Percentiles rank a stretch among this genome's conserved stretches.
Conservation (phyloP, 2,113 vertebrate species). For the Phoxinus phoxinus region DNA sequence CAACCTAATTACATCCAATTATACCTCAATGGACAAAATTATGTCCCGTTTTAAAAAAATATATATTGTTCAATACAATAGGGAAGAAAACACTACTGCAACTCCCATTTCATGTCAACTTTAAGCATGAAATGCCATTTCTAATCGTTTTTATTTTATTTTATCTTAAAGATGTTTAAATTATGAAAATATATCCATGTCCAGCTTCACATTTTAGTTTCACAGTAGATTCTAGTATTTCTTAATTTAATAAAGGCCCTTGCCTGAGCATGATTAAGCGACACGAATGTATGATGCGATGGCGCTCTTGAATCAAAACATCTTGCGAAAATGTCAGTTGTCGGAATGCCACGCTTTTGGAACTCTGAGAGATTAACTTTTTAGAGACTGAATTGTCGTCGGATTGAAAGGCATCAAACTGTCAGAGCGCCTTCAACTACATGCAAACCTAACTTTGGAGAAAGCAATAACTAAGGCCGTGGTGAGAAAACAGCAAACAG, state of each 20-base stretch:
- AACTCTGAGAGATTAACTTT: too few relatives aligned
- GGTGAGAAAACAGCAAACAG: too few relatives aligned
- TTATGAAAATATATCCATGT: neutral
- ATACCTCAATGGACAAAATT: too few relatives aligned
- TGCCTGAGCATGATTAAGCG: too few relatives aligned
- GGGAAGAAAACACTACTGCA: too few relatives aligned
- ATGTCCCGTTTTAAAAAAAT: too few relatives aligned
- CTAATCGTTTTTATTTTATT: neutral
- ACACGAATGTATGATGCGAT: too few relatives aligned
- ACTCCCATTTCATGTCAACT: neutral
- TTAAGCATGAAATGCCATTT: neutral
- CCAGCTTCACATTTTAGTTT: neutral
- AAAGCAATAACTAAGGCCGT: neutral
- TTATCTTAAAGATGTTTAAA: neutral
- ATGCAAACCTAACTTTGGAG: neutral
- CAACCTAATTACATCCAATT: too few relatives aligned
- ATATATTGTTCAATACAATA: too few relatives aligned
- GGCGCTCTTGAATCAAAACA: too few relatives aligned
- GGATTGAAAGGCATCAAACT: neutral
- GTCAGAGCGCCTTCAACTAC: neutral
- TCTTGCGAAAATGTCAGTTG: too few relatives aligned
- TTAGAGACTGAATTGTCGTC: neutral
- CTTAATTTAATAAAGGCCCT: neutral
- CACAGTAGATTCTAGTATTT: neutral
- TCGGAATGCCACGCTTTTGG: too few relatives aligned